Percentiles rank a stretch among this genome's conserved stretches.
Conservation (phyloP, 2,888 invertebrate species). For the Sphecodes monilicornis region DNA sequence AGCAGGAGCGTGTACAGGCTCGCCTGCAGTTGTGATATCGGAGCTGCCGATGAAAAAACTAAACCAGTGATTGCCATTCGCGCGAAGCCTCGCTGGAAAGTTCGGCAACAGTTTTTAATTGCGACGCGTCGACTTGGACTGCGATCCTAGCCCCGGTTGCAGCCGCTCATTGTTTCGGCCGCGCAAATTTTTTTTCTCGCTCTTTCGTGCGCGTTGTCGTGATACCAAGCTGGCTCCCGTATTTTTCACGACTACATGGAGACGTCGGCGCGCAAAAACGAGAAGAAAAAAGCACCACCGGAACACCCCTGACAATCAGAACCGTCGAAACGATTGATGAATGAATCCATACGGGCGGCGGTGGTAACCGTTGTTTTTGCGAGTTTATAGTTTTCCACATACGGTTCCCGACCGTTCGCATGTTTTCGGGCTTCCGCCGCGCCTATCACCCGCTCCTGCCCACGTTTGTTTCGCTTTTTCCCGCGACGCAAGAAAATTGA, state of each 20-base stretch:
- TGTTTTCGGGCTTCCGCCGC: conserved; percentile 40
- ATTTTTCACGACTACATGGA: conserved; percentile 64
- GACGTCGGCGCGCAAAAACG: conserved; percentile 51
- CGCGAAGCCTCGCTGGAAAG: conserved; percentile 39
- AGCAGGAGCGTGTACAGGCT: background rate
- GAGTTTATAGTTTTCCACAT: conserved; percentile 49
- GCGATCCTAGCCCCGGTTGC: conserved; percentile 41
- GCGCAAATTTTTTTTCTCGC: background rate
- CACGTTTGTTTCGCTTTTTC: conserved; percentile 26
- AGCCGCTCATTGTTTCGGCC: conserved; percentile 44
- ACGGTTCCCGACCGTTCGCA: conserved; percentile 15
- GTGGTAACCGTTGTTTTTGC: conserved; percentile 46
- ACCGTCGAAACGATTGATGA: conserved; percentile 69
- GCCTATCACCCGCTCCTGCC: background rate
- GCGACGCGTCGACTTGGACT: conserved; percentile 55
- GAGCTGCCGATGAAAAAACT: conserved; percentile 18
- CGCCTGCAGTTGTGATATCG: conserved; percentile 16
- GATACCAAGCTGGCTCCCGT: conserved; percentile 31
- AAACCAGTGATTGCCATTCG: conserved; percentile 35
- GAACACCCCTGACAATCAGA: conserved; percentile 63
- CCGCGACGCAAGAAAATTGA: conserved; percentile 43
- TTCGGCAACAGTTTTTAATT: conserved; percentile 74
- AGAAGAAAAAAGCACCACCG: conserved; percentile 46
- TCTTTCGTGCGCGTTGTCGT: conserved; percentile 5
- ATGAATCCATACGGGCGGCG: conserved; percentile 60